phyloP scores from a whole-genome alignment of 1,140 invertebrate species.

The Tetragnatha versicolor region DNA sequence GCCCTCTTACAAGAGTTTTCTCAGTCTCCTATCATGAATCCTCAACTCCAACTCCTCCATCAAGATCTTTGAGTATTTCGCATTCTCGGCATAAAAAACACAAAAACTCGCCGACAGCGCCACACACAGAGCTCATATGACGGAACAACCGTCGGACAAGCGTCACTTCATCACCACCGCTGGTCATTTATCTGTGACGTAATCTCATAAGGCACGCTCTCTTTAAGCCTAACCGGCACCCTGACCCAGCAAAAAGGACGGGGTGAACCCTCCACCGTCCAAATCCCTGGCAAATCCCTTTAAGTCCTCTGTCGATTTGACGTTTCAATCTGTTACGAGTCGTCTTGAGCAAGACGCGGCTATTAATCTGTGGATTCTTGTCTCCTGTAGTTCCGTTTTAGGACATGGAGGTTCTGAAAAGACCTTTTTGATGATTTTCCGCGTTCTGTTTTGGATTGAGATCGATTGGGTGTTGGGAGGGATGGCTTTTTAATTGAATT shows the following conservation, averaged over 20 bases:
- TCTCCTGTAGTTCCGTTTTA: neutral
- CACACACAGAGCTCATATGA: no score
- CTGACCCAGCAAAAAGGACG: no score
- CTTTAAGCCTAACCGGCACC: no score
- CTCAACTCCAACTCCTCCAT: no score
- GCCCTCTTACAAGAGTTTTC: no score
- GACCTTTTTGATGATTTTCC: neutral
- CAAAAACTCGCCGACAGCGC: no score
- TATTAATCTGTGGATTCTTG: neutral
- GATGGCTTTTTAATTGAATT: no score
- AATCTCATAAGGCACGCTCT: neutral
- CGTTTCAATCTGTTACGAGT: slow-evolving; percentile 2
- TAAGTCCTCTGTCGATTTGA: neutral
- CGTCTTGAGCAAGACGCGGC: neutral
- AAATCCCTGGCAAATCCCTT: neutral
- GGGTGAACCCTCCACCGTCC: no score
- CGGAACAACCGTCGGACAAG: neutral
- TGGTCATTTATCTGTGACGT: neutral
- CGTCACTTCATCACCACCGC: neutral
- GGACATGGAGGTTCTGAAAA: neutral
- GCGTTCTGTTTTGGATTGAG: neutral
- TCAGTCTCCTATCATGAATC: no score
- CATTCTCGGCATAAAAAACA: no score
- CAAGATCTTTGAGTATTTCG: no score
- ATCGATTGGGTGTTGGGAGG: no score